phyloP scores from a whole-genome alignment of 2,888 invertebrate species.

The Chrysolina oricalcia region DNA sequence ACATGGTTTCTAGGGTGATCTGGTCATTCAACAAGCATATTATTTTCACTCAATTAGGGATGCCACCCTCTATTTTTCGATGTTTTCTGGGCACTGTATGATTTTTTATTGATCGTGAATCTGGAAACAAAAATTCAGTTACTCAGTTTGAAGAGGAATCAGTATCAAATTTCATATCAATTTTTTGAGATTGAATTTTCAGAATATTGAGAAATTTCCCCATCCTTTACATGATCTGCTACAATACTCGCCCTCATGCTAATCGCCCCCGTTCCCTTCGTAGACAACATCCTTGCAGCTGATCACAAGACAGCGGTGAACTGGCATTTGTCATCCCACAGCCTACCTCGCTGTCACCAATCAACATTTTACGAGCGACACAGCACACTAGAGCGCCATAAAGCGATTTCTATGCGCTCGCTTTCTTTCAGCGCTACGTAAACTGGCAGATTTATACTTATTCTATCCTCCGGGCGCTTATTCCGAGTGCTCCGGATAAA shows the following conservation, averaged over 20 bases:
- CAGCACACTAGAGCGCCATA: slow-evolving; percentile 67
- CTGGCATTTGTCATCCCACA: slow-evolving; percentile 63
- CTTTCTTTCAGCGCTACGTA: slow-evolving; percentile 57
- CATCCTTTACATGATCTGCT: not conserved
- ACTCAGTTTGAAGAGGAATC: too few species aligned
- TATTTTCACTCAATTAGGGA: too few species aligned
- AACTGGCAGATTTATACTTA: slow-evolving; percentile 36
- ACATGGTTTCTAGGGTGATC: too few species aligned
- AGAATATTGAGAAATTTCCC: not conserved
- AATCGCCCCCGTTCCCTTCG: not conserved
- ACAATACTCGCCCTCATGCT: not conserved
- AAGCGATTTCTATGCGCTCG: slow-evolving; percentile 65
- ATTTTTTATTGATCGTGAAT: too few species aligned
- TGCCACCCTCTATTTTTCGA: too few species aligned
- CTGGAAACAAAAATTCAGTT: too few species aligned
- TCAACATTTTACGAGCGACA: slow-evolving; percentile 69
- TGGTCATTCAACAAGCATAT: too few species aligned
- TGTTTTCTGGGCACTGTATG: too few species aligned
- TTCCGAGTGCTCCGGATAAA: slow-evolving; percentile 28
- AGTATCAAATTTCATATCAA: too few species aligned
- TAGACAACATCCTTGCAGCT: slow-evolving; percentile 7
- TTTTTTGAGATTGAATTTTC: not conserved
- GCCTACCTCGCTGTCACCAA: slow-evolving; percentile 67
- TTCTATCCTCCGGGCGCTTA: slow-evolving; percentile 28
- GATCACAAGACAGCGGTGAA: slow-evolving; percentile 15